These are phyloP conservation scores for Oncorhynchus tshawytscha DNA, from an alignment of 2,113 vertebrate genomes.

Conservation along the genomic window DNA sequence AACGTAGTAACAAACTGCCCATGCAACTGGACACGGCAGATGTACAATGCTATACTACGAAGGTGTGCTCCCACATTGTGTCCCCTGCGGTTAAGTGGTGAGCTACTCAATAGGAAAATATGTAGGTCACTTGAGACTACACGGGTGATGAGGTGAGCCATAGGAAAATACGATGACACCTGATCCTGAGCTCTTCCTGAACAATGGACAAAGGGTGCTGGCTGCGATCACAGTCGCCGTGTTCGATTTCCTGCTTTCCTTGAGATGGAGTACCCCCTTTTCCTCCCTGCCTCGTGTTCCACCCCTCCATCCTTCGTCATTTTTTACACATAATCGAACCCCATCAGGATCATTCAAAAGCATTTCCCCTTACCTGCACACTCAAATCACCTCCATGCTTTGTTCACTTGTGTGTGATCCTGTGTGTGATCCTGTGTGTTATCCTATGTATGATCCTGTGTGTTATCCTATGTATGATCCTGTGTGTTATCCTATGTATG, in stretches of 20 bases:
- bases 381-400: too few relatives aligned
- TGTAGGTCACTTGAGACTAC: constrained; percentile 60
- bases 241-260: constrained; percentile 55
- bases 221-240: constrained; percentile 29
- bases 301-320: too few relatives aligned
- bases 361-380: too few relatives aligned
- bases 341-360: too few relatives aligned
- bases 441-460: too few relatives aligned
- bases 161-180: constrained; percentile 66
- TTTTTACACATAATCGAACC: too few relatives aligned
- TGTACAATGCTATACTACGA: neutral
- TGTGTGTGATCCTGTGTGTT: too few relatives aligned
- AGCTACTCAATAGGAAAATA: constrained; percentile 57
- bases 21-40: neutral
- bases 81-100: constrained; percentile 28
- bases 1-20: too few relatives aligned
- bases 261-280: constrained; percentile 41
- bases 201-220: constrained; percentile 64
- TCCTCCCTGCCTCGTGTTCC: neutral
- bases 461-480: too few relatives aligned
- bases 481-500: too few relatives aligned
- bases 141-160: constrained; percentile 47
- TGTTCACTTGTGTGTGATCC: too few relatives aligned
- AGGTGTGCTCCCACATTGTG: constrained; percentile 2
- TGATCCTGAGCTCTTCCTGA: constrained; percentile 53